Evolutionary conservation across 2,797 vertebrate genomes (phyloP), one percentile per base, ranked within the genome.

Genomic region (Pipistrellus pipistrellus): DNA sequence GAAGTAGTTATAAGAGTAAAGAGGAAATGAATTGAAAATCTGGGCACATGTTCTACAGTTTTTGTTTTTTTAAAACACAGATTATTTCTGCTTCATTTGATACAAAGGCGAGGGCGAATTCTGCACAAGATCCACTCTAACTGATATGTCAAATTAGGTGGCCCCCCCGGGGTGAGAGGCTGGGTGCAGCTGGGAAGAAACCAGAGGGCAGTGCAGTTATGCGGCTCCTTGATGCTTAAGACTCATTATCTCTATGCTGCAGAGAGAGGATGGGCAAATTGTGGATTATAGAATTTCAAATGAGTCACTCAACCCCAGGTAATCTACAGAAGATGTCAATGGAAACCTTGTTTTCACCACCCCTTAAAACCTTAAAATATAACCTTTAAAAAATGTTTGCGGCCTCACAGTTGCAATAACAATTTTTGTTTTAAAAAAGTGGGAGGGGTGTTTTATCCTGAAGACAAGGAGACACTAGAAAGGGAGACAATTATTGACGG

Each of bases 11-110:
- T 81, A 87, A 85, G 76, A 95, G 77, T 13, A 32, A 93, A 94
- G 92, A 96, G 94, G 95, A 97, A 97, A 94, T 93, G 86, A 96
- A 92, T 68, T 86, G 88, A 48, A 91, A 96, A 91, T 93, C 82
- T 94, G 94, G 91, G 73, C 94, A 91, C 69, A 94, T 53, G 91
- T 66, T 75, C 73, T 76, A n/a, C 38, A 78, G 77, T 13, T 73
- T 91, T 69, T 88, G 2, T 93, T 81, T 94, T 91, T 88, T 88
- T 88, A 53, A 95, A 96, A 95, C 46, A 91, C 64, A 95, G 91
- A 92, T 91, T 93, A 92, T 94, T 95, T 96, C 94, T 96, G 91
- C 92, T 92, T 96, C 85, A 94, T 94, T 94, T 90, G 72, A 53
- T 88, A 88, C 66, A 90, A 90, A 93, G 75, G 78, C 1, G 4